Base-by-base conservation (phyloP, 1,140 invertebrate species). In the Theocolax elegans region DNA sequence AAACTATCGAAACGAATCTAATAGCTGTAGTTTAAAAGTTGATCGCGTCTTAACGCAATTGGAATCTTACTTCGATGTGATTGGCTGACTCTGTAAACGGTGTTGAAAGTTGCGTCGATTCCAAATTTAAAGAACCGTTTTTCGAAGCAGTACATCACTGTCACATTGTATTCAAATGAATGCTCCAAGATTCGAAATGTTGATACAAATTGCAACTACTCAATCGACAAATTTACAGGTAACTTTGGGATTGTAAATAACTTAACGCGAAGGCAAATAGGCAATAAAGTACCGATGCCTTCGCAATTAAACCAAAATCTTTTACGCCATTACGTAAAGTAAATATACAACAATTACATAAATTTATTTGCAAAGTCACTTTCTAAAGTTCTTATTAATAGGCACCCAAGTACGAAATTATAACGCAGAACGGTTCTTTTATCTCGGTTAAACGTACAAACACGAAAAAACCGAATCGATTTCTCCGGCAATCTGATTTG, bases 151-250 rank as follows among this genome's bases (percentile, higher is more conserved):
- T 42, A 59, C 19, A 59, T 59, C 35, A 25, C 6, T 19, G 56
- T 59, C 56, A 10, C 56, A 42, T 59, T 59, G 56, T 59, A 42
- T 59, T 59, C 25, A 59, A 59, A 59, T 42, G 35, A 54, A 29
- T 35, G 51, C 27, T 15, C 49, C n/a, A 31, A 54, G 51, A 54
- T 54, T 54, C 27, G 31, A 54, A 54, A 31, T 54, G 15, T 54
- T 35, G 17, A 54, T 51, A 29, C 49, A 25, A n/a, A n/a, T n/a
- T 13, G 25, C 4, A 25, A 21, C 19, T 51, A 35, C 25, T 15
- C 49, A 15, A 51, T 54, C 27, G 51, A 31, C 27, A 54, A n/a
- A 13, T 35, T 54, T 17, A 54, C 51, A 54, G 19, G 19, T 19
- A 54, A 17, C 19, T 49, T 51, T 2, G 15, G 9, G 6, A 3